phyloP scores from a whole-genome alignment of 2,797 vertebrate species.

The Otolemur crassicaudatus region DNA sequence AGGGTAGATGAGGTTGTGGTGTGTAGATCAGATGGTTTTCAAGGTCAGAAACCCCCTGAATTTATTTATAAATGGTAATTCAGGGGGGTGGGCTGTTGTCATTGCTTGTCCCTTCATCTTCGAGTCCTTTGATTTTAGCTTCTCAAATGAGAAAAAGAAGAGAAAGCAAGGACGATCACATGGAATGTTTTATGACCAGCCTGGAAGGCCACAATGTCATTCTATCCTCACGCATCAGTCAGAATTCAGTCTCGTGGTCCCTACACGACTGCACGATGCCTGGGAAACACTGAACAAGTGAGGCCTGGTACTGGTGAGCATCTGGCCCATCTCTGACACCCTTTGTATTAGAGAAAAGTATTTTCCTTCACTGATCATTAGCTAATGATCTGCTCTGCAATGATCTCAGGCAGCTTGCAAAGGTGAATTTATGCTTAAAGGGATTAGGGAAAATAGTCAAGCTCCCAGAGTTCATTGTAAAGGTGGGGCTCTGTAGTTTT shows the following conservation, averaged over 20 bases:
- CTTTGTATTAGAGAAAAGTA: background rate
- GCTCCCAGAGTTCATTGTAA: background rate
- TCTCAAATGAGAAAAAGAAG: background rate
- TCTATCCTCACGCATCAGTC: background rate
- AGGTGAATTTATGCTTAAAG: background rate
- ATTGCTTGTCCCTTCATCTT: rapidly evolving
- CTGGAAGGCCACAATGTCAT: background rate
- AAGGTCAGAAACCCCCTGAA: background rate
- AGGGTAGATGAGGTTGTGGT: background rate
- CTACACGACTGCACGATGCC: too few species aligned
- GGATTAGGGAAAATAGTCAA: background rate
- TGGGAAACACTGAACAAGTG: background rate
- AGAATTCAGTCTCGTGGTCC: background rate
- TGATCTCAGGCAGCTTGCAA: background rate
- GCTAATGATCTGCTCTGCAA: background rate
- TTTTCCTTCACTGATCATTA: background rate
- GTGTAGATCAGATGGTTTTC: background rate
- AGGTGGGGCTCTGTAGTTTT: background rate
- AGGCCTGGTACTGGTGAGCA: background rate
- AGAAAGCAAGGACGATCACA: background rate
- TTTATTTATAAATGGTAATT: background rate
- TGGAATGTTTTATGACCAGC: background rate
- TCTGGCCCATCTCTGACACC: background rate
- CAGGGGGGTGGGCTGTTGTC: background rate
- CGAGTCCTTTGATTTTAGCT: background rate